Evolutionary conservation across 2,113 vertebrate species (phyloP).

Genomic region (Rafetus swinhoei): DNA sequence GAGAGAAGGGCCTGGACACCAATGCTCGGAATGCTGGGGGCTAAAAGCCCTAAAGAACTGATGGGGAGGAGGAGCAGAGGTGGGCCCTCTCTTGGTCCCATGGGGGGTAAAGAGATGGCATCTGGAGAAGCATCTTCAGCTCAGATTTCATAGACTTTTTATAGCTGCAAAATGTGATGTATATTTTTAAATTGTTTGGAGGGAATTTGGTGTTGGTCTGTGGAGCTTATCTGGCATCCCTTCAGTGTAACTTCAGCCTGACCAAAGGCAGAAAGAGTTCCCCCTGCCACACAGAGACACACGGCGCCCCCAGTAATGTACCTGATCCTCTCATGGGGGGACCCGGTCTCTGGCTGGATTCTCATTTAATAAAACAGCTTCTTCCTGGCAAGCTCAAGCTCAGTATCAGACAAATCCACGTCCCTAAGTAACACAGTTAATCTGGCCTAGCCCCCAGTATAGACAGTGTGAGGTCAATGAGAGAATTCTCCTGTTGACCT

Average conservation of each 20-base stretch:
- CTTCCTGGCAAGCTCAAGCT: not conserved
- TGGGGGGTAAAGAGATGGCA: rapidly evolving
- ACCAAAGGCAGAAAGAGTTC: not conserved
- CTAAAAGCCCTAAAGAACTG: not conserved
- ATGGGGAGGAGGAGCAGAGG: rapidly evolving
- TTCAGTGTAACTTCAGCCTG: not conserved
- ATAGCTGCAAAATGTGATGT: not conserved
- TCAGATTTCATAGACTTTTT: not conserved
- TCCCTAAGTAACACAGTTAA: not conserved
- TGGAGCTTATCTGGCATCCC: not conserved
- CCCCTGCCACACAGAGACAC: not conserved
- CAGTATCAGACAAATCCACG: not conserved
- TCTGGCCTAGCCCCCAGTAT: not conserved
- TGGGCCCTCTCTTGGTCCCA: not conserved
- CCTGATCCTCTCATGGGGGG: rapidly evolving
- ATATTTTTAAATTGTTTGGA: not conserved
- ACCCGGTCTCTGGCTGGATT: rapidly evolving
- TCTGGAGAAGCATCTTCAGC: not conserved
- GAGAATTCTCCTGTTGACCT: not conserved
- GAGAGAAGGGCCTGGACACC: not conserved
- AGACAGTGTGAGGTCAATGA: not conserved
- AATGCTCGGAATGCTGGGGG: not conserved
- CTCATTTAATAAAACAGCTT: not conserved
- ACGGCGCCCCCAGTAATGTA: rapidly evolving
- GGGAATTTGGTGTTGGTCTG: not conserved